Percentiles rank a stretch among this genome's conserved stretches.
Evolutionary conservation across 2,888 invertebrate genomes (phyloP).

Genomic region (Cheilosia grossa): DNA sequence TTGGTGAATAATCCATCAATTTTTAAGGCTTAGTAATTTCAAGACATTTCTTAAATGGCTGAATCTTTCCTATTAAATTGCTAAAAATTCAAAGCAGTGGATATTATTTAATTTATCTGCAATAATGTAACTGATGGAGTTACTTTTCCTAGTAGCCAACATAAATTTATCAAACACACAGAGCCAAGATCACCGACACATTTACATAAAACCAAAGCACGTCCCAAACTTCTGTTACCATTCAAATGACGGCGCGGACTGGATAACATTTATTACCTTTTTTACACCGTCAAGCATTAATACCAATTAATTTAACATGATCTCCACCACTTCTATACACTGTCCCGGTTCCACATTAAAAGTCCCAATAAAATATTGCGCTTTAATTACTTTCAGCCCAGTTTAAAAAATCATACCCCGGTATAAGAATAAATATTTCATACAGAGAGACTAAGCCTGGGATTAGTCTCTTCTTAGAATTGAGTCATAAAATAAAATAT

Average conservation of each 20-base stretch:
- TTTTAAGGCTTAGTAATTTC: no score
- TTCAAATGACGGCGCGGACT: not conserved
- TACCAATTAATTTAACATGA: not conserved
- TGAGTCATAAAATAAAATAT: conserved; percentile 48
- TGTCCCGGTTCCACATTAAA: not conserved
- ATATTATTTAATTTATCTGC: no score
- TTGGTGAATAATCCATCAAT: no score
- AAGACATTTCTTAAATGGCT: no score
- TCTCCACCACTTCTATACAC: not conserved
- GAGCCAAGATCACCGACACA: no score
- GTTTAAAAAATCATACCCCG: not conserved
- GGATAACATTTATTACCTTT: not conserved
- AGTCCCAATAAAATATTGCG: not conserved
- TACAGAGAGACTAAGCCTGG: conserved; percentile 14
- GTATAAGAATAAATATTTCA: conserved; percentile 9
- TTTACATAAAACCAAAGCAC: no score
- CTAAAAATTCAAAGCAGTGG: no score
- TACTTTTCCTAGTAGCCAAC: no score
- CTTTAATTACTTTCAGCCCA: conserved; percentile 6
- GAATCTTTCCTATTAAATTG: no score
- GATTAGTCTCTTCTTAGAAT: conserved; percentile 53
- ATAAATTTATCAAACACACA: no score
- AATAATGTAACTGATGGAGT: no score
- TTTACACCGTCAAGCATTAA: not conserved
- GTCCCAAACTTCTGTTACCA: not conserved